Conservation (phyloP, 2,797 vertebrate species). For the Bryconaethiops microstoma region DNA sequence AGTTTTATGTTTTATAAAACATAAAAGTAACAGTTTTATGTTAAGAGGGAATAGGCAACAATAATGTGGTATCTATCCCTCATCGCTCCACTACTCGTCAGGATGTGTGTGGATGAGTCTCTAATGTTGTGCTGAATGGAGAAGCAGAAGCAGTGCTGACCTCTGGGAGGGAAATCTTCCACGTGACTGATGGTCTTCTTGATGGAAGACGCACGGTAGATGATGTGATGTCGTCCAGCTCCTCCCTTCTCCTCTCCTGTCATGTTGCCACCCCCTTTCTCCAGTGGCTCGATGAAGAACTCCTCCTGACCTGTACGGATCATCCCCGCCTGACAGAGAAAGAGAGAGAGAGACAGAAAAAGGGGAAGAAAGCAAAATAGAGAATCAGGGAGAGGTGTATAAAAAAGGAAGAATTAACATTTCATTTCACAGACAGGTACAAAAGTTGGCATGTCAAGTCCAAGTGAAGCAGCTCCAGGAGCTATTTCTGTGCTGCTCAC, state of each 20-base stretch:
- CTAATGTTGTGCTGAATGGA: background rate
- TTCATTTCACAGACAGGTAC: constrained; percentile 48
- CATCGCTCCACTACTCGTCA: constrained; percentile 12
- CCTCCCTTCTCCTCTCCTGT: constrained; percentile 70
- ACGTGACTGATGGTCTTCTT: constrained; percentile 63
- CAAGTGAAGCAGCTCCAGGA: constrained; percentile 49
- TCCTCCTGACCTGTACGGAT: constrained; percentile 88
- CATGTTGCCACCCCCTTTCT: constrained; percentile 68
- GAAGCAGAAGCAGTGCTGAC: constrained; percentile 71
- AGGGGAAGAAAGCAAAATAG: background rate
- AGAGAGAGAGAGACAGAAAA: constrained; percentile 56
- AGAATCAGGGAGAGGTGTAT: background rate
- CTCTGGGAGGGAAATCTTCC: constrained; percentile 70
- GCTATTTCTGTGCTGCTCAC: constrained; percentile 53
- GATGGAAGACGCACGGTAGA: constrained; percentile 88
- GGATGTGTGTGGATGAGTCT: constrained; percentile 16
- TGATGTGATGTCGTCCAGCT: constrained; percentile 77
- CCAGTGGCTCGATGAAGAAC: constrained; percentile 92
- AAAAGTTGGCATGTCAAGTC: constrained; percentile 48
- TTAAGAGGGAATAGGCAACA: background rate
- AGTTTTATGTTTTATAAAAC: too few species aligned
- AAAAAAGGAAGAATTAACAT: constrained; percentile 1
- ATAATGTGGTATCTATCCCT: background rate
- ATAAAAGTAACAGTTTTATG: background rate
- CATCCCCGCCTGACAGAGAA: constrained; percentile 85